phyloP scores from a whole-genome alignment of 2,888 invertebrate genomes.

The Drosophila setosimentum region DNA sequence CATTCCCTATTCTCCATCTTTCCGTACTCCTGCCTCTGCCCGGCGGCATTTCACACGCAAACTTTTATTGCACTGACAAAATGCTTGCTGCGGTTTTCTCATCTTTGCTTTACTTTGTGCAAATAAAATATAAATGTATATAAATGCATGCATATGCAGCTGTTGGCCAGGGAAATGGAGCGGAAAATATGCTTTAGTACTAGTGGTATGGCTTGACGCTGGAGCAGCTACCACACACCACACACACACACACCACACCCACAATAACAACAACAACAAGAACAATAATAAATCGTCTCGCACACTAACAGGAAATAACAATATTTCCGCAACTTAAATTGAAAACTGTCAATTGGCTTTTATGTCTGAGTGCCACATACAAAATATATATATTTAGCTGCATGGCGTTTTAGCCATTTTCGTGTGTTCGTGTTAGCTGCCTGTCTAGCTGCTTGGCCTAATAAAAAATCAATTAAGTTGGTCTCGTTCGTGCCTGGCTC shows the following conservation, averaged over 20 bases:
- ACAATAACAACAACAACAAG: not conserved
- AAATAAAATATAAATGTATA: constrained; percentile 46
- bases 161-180: constrained; percentile 70
- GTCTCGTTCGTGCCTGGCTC: constrained; percentile 44
- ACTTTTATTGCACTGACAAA: constrained; percentile 80
- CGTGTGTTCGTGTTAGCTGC: constrained; percentile 21
- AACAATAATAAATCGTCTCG: constrained; percentile 35
- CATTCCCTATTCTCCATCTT: not conserved
- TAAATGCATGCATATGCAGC: constrained; percentile 26
- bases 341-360: constrained; percentile 77
- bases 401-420: constrained; percentile 19
- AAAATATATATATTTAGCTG: constrained; percentile 38
- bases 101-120: constrained; percentile 32
- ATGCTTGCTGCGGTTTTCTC: constrained; percentile 64
- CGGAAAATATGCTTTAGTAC: constrained; percentile 73
- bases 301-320: constrained; percentile 65
- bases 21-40: constrained; percentile 2
- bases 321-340: constrained; percentile 78
- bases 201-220: constrained; percentile 50
- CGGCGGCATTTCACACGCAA: constrained; percentile 75
- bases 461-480: constrained; percentile 78
- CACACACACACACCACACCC: not conserved
- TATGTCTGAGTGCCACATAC: constrained; percentile 10
- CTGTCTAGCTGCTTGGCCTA: constrained; percentile 39
- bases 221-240: constrained; percentile 15